These are phyloP conservation scores for Drosophila murphyi DNA, from an alignment of 1,140 invertebrate species.

Conservation along the genomic window DNA sequence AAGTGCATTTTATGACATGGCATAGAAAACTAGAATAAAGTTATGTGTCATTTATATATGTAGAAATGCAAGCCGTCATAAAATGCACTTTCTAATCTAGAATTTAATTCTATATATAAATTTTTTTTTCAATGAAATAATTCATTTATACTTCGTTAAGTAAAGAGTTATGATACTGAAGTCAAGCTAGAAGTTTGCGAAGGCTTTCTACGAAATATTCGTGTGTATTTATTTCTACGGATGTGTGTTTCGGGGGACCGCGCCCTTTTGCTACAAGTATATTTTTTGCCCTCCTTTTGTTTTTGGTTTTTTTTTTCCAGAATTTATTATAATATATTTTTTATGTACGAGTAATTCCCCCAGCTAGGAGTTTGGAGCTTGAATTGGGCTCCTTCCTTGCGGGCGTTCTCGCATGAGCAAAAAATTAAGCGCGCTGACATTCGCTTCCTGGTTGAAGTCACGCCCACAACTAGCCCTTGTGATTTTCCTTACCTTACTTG, in stretches of 20 bases:
- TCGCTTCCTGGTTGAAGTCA: slow-evolving; percentile 35
- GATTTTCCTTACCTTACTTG: neutral
- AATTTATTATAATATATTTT: slow-evolving; percentile 65
- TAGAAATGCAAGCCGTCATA: no score
- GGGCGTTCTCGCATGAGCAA: slow-evolving; percentile 30
- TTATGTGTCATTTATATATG: no score
- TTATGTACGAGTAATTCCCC: slow-evolving; percentile 48
- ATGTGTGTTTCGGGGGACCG: slow-evolving; percentile 20
- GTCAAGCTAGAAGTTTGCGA: no score
- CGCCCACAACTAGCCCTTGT: slow-evolving; percentile 26
- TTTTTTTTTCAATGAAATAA: no score
- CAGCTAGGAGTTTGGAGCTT: slow-evolving; percentile 51
- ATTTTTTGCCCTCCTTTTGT: slow-evolving; percentile 10
- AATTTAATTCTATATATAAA: no score
- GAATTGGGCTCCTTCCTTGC: slow-evolving; percentile 33
- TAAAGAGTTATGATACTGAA: no score
- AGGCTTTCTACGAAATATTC: no score
- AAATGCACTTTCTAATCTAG: no score
- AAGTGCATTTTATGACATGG: no score
- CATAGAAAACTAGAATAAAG: no score
- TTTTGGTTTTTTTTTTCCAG: slow-evolving; percentile 40
- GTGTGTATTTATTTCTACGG: slow-evolving; percentile 6
- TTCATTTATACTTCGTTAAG: no score
- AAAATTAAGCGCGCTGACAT: slow-evolving; percentile 54
- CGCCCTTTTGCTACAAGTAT: slow-evolving; percentile 29